A percentile compares a stretch with the other conserved stretches of the same genome.
These are phyloP conservation scores for Drosophila ficusphila DNA, from an alignment of 1,140 invertebrate species.

Conservation along the genomic window DNA sequence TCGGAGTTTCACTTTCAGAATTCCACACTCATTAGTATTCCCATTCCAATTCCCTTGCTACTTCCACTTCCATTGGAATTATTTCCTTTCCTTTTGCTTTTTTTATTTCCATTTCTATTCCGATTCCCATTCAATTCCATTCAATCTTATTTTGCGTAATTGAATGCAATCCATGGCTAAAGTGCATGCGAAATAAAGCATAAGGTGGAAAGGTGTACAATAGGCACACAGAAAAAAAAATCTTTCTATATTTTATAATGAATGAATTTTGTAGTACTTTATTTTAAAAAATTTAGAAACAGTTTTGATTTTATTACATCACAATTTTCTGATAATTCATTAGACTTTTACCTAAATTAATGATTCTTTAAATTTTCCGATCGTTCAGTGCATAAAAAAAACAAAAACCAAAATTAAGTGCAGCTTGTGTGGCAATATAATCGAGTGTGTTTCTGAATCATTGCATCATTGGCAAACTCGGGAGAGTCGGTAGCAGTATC, in stretches of 20 bases:
- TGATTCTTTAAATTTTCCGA: too few relatives aligned
- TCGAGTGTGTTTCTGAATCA: constrained; percentile 32
- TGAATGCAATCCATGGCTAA: constrained; percentile 12
- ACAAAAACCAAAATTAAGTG: constrained; percentile 8
- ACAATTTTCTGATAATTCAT: too few relatives aligned
- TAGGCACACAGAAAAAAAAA: not conserved
- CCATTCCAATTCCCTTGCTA: constrained; percentile 10
- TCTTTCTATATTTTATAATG: not conserved
- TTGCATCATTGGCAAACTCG: constrained; percentile 32
- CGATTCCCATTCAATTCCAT: constrained; percentile 1
- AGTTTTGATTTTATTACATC: too few relatives aligned
- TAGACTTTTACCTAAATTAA: too few relatives aligned
- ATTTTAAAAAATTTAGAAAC: too few relatives aligned
- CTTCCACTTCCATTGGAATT: not conserved
- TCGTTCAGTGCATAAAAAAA: not conserved
- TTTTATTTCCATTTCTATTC: not conserved
- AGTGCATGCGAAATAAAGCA: constrained; percentile 18
- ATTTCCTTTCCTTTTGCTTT: not conserved
- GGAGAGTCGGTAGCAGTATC: constrained; percentile 28
- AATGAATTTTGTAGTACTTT: too few relatives aligned
- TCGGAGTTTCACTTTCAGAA: constrained; percentile 50
- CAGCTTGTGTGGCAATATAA: constrained; percentile 31
- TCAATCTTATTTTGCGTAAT: constrained; percentile 27
- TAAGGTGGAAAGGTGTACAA: not conserved
- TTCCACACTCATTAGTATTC: constrained; percentile 40